Conservation (phyloP, 2,888 invertebrate species). For the Eretmocerus hayati region DNA sequence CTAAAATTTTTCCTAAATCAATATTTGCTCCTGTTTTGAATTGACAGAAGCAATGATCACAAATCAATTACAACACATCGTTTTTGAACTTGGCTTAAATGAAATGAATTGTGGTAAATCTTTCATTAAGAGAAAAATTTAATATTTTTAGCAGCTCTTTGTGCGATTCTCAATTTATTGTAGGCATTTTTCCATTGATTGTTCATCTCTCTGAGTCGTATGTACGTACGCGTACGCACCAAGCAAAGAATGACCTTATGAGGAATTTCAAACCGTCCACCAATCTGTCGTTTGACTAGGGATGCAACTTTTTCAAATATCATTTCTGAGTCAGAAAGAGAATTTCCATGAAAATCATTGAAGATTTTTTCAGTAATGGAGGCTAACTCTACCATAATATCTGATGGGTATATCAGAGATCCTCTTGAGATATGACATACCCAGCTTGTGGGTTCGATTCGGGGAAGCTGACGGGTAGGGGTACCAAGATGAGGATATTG, state of each 20-base stretch:
- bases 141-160: background rate
- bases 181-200: background rate
- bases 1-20: too few species aligned
- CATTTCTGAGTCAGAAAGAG: background rate
- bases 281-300: background rate
- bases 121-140: background rate
- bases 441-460: background rate
- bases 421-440: background rate
- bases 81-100: too few species aligned
- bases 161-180: background rate
- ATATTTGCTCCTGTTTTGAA: too few species aligned
- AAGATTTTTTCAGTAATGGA: background rate
- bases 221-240: slow-evolving; percentile 8
- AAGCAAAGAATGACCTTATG: slow-evolving; percentile 5
- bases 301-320: slow-evolving; percentile 1
- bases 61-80: too few species aligned
- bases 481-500: background rate
- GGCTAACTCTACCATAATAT: background rate
- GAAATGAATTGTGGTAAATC: too few species aligned
- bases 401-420: background rate
- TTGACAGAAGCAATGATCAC: too few species aligned
- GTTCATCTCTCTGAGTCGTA: slow-evolving; percentile 4
- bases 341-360: background rate
- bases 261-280: background rate
- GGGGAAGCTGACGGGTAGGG: background rate